Base-by-base conservation (phyloP, 1,140 invertebrate genomes). In the Panulirus ornatus region DNA sequence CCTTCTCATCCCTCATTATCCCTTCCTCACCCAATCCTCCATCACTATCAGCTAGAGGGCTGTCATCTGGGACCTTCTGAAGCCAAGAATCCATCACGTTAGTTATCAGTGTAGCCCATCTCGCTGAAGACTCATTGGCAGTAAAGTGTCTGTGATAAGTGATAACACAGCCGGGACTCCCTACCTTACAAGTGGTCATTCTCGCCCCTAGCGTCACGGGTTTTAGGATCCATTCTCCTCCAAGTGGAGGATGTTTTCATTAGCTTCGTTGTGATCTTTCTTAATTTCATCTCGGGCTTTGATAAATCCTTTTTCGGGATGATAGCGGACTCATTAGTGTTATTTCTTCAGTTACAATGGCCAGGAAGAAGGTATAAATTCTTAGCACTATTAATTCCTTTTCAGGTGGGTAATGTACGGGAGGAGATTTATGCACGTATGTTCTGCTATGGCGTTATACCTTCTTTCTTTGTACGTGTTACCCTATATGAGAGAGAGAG, bases 11-110 rank as follows among this genome's bases (percentile, higher is more conserved):
- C 47, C 84, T 86, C 84, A 86, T 86, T 86, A 86, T 78, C 84
- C 73, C 84, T 38, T 78, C 84, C 73, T 76, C 84, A 76, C 51
- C 84, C 71, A 76, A 76, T 78, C 84, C 84, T 86, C 73, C 84
- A 86, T 86, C 84, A 86, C 84, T 86, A 86, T 86, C 84, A 86
- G 71, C 71, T 76, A 47, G 71, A 78, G 71, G 84, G 71, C 84
- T 86, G 84, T 86, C 84, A 86, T 78, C 84, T 40, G 73, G 47
- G 51, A 54, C 84, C 84, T 86, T 86, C 84, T 86, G 84, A 86
- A 86, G 84, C 40, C 51, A 58, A 36, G 34, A 86, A 86, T 86
- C 73, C 84, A 86, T 86, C 84, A 86, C 84, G 30, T 86, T 76
- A 63, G 44, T 51, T 86, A 86, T 86, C 84, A 78, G 38, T 58